Conservation (phyloP, 2,888 invertebrate species). For the Perizoma flavofasciatum region DNA sequence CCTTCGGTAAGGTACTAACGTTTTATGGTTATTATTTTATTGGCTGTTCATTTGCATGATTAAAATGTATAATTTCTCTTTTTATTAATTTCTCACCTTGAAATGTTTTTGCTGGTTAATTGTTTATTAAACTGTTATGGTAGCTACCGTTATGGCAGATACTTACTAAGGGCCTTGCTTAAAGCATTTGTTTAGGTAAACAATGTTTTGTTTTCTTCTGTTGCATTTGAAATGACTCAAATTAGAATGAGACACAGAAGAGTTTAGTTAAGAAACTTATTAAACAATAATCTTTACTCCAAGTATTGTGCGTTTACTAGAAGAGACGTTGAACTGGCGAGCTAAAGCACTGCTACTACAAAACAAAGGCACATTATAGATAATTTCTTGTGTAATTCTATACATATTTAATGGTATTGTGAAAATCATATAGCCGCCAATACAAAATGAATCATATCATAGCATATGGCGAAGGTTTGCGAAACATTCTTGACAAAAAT, state of each 20-base stretch:
- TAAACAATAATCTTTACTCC: too few relatives aligned
- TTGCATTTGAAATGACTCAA: too few relatives aligned
- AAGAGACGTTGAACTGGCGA: too few relatives aligned
- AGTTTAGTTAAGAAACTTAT: too few relatives aligned
- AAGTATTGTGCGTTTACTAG: too few relatives aligned
- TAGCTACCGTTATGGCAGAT: too few relatives aligned
- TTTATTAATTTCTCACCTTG: background rate
- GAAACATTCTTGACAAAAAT: conserved; percentile 77
- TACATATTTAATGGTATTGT: conserved; percentile 29
- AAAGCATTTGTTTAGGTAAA: too few relatives aligned
- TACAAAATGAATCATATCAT: conserved; percentile 41
- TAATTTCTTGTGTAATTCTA: conserved; percentile 18
- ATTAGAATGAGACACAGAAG: too few relatives aligned
- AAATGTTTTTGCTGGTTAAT: too few relatives aligned
- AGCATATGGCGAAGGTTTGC: conserved; percentile 57
- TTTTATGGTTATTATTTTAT: conserved; percentile 14
- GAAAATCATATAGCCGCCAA: conserved; percentile 29
- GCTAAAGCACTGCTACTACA: background rate
- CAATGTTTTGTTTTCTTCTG: too few relatives aligned
- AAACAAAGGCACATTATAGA: background rate
- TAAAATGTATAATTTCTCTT: conserved; percentile 1
- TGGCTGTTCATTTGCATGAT: background rate
- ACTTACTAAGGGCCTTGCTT: too few relatives aligned
- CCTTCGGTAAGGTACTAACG: conserved; percentile 10
- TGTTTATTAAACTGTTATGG: too few relatives aligned